Percentiles rank a stretch among this genome's conserved stretches.
Evolutionary conservation across 2,888 invertebrate species (phyloP).

Genomic region (Limnephilus auricula): DNA sequence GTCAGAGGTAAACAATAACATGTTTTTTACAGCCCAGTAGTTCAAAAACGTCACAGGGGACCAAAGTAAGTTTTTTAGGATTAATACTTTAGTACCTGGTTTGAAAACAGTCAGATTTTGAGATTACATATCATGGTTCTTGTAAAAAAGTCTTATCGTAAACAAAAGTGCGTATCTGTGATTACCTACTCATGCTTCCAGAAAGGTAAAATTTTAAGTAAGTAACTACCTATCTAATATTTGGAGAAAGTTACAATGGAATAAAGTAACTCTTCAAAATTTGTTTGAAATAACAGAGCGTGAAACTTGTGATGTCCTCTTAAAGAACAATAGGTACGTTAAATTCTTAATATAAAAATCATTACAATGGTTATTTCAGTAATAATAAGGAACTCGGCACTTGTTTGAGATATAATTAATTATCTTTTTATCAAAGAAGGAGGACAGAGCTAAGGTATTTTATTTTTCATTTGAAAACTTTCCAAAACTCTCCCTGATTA

Average conservation of each 20-base stretch:
- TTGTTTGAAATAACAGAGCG: background rate
- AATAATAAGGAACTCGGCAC: background rate
- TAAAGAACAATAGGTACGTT: background rate
- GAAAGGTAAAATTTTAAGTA: no score
- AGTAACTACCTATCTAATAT: background rate
- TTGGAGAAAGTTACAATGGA: background rate
- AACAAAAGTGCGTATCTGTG: no score
- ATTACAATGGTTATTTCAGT: background rate
- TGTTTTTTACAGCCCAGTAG: no score
- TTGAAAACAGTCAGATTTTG: background rate
- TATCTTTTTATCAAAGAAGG: background rate
- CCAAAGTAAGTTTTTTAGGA: background rate
- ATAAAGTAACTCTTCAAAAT: background rate
- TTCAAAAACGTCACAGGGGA: background rate
- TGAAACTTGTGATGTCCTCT: background rate
- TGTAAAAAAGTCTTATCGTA: no score
- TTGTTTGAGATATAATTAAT: slow-evolving; percentile 12
- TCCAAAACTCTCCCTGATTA: slow-evolving; percentile 11
- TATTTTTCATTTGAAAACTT: slow-evolving; percentile 23
- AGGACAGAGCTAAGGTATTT: slow-evolving; percentile 2
- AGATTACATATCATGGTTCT: background rate
- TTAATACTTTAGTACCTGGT: background rate
- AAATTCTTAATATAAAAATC: background rate
- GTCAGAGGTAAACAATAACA: no score
- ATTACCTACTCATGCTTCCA: no score